Conservation (phyloP, 2,888 invertebrate species). For the Schrankia costaestrigalis region DNA sequence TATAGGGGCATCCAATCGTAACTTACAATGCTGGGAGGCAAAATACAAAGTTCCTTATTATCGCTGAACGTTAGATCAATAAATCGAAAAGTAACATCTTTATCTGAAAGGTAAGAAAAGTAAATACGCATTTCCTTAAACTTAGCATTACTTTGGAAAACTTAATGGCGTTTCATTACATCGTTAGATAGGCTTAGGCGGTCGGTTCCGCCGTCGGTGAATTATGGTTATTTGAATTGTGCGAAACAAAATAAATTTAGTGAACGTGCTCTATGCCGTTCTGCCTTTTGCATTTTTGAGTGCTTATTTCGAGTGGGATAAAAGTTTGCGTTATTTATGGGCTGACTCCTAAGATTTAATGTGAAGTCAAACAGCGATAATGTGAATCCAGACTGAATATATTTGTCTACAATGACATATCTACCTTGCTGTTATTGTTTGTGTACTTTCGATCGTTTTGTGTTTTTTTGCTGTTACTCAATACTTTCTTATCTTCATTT, state of each 20-base stretch:
- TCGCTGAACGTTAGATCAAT: conserved; percentile 56
- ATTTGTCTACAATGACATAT: conserved; percentile 50
- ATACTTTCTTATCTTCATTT: background rate
- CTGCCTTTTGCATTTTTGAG: conserved; percentile 81
- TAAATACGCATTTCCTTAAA: conserved; percentile 60
- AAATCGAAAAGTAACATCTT: conserved; percentile 74
- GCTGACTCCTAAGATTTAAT: conserved; percentile 76
- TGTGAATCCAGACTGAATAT: conserved; percentile 68
- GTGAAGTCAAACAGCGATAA: conserved; percentile 80
- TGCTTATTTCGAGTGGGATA: conserved; percentile 80
- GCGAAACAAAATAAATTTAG: conserved; percentile 81
- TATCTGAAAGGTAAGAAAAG: conserved; percentile 65
- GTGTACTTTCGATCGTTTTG: conserved; percentile 10
- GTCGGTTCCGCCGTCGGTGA: conserved; percentile 57
- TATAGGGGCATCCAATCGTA: conserved; percentile 1
- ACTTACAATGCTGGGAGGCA: conserved; percentile 14
- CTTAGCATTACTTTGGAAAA: conserved; percentile 65
- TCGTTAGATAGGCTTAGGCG: conserved; percentile 77
- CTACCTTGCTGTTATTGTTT: conserved; percentile 30
- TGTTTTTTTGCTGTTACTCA: background rate
- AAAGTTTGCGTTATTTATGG: conserved; percentile 80
- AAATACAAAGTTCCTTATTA: conserved; percentile 42
- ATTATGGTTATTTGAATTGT: conserved; percentile 81
- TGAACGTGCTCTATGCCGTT: conserved; percentile 78
- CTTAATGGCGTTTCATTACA: conserved; percentile 79